Evolutionary conservation across 2,113 vertebrate species (phyloP).

Genomic region (Pteropus alecto): DNA sequence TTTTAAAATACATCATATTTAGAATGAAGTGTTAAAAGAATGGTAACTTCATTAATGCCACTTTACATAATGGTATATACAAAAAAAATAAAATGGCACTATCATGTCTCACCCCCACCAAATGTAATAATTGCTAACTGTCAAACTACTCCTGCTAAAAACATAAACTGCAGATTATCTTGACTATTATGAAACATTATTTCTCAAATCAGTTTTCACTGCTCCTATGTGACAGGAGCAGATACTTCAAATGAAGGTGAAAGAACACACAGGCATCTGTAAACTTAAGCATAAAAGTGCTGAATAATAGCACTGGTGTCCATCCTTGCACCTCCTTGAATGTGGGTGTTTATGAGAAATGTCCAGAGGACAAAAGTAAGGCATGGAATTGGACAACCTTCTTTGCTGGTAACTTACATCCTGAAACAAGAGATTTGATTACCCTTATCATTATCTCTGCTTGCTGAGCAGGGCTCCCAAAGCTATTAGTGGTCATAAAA

Average conservation of each 20-base stretch:
- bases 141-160: not conserved
- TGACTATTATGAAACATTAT: not conserved
- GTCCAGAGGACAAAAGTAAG: conserved; percentile 55
- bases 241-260: not conserved
- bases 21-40: not conserved
- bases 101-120: not conserved
- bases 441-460: conserved; percentile 64
- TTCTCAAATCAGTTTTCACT: not conserved
- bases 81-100: not conserved
- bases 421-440: conserved; percentile 68
- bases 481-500: conserved; percentile 66
- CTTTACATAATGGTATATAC: not conserved
- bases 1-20: not conserved
- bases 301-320: not conserved
- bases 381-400: not conserved
- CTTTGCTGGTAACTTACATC: not conserved
- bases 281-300: not conserved
- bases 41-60: not conserved
- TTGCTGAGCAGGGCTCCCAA: conserved; percentile 57
- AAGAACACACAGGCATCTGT: not conserved
- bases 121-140: not conserved
- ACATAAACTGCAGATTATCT: not conserved
- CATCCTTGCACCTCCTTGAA: not conserved
- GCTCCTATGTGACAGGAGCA: not conserved
- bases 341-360: not conserved